Evolutionary conservation across 64 coral and sea anemone species (phyloP).

Genomic region (Pocillopora damicornis): DNA sequence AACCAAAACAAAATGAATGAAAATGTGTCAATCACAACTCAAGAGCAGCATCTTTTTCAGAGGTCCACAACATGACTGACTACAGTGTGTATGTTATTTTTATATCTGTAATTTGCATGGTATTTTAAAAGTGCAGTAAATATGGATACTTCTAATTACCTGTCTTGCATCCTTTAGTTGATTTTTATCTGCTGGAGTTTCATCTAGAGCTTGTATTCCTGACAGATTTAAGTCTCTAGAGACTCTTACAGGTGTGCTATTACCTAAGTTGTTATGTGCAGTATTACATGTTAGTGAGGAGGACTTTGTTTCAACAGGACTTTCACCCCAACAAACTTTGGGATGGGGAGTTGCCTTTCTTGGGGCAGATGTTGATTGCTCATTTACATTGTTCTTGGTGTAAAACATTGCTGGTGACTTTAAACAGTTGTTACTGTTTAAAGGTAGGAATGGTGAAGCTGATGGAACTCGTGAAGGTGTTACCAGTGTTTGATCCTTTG

Average conservation of each 20-base stretch:
- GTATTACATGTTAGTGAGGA: neutral
- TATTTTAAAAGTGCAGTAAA: too few relatives aligned
- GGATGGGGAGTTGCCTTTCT: conserved; percentile 1
- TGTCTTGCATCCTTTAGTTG: neutral
- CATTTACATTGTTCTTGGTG: neutral
- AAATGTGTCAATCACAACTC: too few relatives aligned
- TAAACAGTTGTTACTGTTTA: neutral
- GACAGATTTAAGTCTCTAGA: neutral
- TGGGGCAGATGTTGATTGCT: neutral
- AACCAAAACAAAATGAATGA: too few relatives aligned
- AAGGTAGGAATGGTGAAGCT: neutral
- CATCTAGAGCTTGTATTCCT: conserved; percentile 15
- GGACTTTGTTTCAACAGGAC: neutral
- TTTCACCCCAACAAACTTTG: conserved; percentile 8
- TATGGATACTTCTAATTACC: neutral
- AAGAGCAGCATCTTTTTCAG: too few relatives aligned
- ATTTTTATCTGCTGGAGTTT: conserved; percentile 8
- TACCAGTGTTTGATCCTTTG: neutral
- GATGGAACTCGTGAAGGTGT: conserved; percentile 13
- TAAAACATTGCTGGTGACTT: neutral
- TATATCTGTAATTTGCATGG: too few relatives aligned
- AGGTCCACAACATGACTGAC: too few relatives aligned
- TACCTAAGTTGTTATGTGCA: neutral
- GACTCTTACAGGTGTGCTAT: neutral
- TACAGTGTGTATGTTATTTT: too few relatives aligned